phyloP scores from a whole-genome alignment of 1,140 invertebrate genomes.

The Drepana arcuata region DNA sequence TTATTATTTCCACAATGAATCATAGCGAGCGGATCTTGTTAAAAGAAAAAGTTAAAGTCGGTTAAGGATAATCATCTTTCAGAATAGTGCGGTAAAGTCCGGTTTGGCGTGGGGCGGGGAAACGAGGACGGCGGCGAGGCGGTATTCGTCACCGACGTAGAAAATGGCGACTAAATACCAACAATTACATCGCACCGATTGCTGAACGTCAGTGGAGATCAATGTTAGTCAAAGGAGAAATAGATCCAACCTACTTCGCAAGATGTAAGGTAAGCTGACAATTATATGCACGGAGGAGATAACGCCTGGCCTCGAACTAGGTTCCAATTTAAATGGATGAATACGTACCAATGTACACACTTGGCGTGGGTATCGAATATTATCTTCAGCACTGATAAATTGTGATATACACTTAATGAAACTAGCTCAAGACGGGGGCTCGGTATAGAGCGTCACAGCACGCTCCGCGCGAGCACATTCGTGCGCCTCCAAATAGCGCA shows the following conservation, averaged over 20 bases:
- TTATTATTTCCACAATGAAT: slow-evolving; percentile 63
- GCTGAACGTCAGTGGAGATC: slow-evolving; percentile 21
- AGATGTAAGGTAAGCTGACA: slow-evolving; percentile 15
- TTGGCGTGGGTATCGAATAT: too few relatives aligned
- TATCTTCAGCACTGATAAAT: too few relatives aligned
- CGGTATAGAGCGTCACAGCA: slow-evolving; percentile 53
- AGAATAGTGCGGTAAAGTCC: slow-evolving; percentile 47
- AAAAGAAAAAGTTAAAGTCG: slow-evolving; percentile 24
- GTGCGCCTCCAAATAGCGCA: slow-evolving; percentile 68
- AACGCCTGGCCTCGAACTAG: slow-evolving; percentile 22
- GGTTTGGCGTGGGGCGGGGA: slow-evolving; percentile 35
- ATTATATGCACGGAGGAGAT: slow-evolving; percentile 34
- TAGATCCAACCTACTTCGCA: slow-evolving; percentile 14
- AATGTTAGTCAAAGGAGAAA: slow-evolving; percentile 17
- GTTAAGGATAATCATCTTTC: slow-evolving; percentile 45
- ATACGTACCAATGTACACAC: slow-evolving; percentile 39
- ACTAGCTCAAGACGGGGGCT: slow-evolving; percentile 42
- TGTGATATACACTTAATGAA: slow-evolving; percentile 33
- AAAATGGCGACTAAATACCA: slow-evolving; percentile 70
- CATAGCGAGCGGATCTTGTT: slow-evolving; percentile 40
- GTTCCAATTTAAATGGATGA: slow-evolving; percentile 22
- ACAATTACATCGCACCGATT: slow-evolving; percentile 46
- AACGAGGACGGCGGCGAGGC: slow-evolving; percentile 56
- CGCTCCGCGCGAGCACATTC: slow-evolving; percentile 53
- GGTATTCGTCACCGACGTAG: slow-evolving; percentile 65